These are phyloP conservation scores for Netelia fuscicornis DNA, from an alignment of 2,888 invertebrate species.

Conservation along the genomic window DNA sequence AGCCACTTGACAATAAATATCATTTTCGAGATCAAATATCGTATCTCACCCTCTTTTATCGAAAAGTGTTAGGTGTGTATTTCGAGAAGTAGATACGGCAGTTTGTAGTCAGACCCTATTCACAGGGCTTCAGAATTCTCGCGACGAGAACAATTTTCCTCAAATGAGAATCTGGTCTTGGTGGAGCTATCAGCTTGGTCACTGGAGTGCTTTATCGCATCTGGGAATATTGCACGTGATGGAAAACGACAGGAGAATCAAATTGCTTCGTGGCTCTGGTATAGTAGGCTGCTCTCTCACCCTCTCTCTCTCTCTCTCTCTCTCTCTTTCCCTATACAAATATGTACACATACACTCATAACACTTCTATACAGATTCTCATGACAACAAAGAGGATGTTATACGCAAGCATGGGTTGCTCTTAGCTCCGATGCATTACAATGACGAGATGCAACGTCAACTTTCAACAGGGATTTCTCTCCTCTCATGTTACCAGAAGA, in stretches of 20 bases:
- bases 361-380: neutral
- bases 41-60: neutral
- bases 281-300: conserved; percentile 1
- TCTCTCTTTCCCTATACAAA: neutral
- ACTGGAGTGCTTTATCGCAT: conserved; percentile 18
- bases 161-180: conserved; percentile 30
- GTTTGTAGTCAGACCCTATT: conserved; percentile 18
- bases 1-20: neutral
- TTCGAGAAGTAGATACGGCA: neutral
- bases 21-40: neutral
- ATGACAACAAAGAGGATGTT: neutral
- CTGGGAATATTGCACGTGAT: conserved; percentile 47
- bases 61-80: neutral
- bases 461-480: conserved; percentile 16
- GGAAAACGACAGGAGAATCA: conserved; percentile 40
- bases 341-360: neutral
- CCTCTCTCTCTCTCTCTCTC: neutral
- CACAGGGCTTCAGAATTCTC: neutral
- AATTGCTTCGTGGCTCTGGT: conserved; percentile 55
- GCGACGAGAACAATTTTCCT: conserved; percentile 13
- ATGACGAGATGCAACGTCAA: conserved; percentile 5
- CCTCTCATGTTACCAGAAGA: neutral
- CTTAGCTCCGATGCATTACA: neutral
- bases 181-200: conserved; percentile 29
- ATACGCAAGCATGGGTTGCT: conserved; percentile 12